Evolutionary conservation across 2,113 vertebrate species (phyloP), one percentile per base, ranked within the genome.

Genomic region (Phoenicopterus ruber): DNA sequence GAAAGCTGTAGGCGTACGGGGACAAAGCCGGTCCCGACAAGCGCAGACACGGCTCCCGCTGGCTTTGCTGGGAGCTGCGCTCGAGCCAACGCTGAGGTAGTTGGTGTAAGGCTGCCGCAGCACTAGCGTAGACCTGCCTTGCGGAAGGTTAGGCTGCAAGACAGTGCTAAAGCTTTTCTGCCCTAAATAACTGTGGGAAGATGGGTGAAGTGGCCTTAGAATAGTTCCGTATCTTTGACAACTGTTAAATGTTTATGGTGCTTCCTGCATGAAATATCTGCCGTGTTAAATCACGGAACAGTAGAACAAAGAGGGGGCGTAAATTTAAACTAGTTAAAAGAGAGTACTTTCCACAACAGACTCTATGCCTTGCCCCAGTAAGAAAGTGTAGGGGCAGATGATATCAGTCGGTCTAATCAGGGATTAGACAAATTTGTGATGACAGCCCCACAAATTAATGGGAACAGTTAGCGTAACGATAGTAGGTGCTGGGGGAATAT

Each of bases 41-140:
- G 88, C 65, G 72, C 21, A 91, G 86, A 26, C 83, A 71, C 40
- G 42, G 86, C 59, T 94, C 86, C 72, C 70, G 31, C 77, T 89
- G 71, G 58, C 85, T 77, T 12, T 59, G 44, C 62, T 36, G 20
- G 66, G 54, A 84, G 42, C 47, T 78, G 57, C 0, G 0, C 14
- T 50, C n/a, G 13, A 74, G 59, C n/a, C 69, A 62, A 52, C 61
- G 55, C 77, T 86, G 91, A n/a, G n/a, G n/a, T n/a, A n/a, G n/a
- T n/a, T n/a, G 63, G n/a, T 46, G 63, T 73, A 31, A 78, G 58
- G 79, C 76, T 77, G 67, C 3, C 1, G 6, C 4, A 31, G 80
- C 79, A 38, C 85, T 72, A 61, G 79, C 61, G 72, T 31, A 81
- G 91, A 83, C 86, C 86, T 96, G 95, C 63, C 83, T 70, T n/a